These are phyloP conservation scores for Nyctibius grandis DNA, from an alignment of 2,797 vertebrate species.

Conservation along the genomic window DNA sequence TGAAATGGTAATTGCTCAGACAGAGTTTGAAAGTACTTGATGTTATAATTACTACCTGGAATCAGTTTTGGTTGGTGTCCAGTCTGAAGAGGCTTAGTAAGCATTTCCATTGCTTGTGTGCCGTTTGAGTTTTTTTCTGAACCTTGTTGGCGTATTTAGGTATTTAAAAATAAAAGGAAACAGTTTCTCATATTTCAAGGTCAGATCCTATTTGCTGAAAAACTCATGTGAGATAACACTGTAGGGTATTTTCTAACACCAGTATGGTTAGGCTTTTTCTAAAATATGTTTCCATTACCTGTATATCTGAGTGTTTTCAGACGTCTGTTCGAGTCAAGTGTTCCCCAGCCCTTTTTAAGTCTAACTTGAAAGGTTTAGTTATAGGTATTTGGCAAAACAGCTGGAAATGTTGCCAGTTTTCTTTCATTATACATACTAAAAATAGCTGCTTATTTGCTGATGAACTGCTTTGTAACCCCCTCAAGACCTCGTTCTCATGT, in stretches of 20 bases:
- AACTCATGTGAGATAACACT: background rate
- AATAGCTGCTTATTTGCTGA: conserved; percentile 9
- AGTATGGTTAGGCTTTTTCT: background rate
- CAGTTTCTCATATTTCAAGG: background rate
- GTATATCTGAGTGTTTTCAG: background rate
- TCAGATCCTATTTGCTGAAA: background rate
- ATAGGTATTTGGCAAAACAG: conserved; percentile 27
- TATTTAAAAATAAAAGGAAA: background rate
- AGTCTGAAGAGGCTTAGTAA: background rate
- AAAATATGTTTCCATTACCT: background rate
- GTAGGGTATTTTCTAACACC: background rate
- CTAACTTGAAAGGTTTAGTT: conserved; percentile 2
- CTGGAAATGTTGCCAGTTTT: background rate
- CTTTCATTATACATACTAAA: conserved; percentile 3
- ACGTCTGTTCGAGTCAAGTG: background rate
- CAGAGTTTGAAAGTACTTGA: background rate
- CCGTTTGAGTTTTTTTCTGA: background rate
- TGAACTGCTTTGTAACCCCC: background rate
- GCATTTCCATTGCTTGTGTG: background rate
- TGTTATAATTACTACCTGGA: background rate
- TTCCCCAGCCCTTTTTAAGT: background rate
- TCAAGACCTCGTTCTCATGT: background rate
- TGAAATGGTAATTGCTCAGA: background rate
- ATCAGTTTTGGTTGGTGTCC: background rate
- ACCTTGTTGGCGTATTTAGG: background rate